Conservation (phyloP, 2,888 invertebrate species). For the Drosophila colorata region DNA sequence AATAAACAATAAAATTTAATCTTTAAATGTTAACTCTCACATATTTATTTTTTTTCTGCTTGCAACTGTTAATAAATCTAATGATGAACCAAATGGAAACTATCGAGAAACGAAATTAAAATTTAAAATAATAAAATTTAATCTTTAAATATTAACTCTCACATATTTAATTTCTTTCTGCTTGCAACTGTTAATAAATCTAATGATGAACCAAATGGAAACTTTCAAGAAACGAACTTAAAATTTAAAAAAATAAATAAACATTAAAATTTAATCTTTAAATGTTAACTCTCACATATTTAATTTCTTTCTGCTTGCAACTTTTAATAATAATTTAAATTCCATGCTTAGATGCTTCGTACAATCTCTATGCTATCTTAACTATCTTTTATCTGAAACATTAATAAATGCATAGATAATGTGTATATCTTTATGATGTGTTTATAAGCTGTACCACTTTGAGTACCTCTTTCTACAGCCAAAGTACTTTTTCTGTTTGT, state of each 20-base stretch:
- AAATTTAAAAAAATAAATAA: not conserved
- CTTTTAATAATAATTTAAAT: not conserved
- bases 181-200: not conserved
- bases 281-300: not conserved
- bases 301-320: too few species aligned
- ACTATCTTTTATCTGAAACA: too few species aligned
- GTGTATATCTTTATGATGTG: too few species aligned
- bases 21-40: not conserved
- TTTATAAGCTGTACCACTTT: too few species aligned
- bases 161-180: too few species aligned
- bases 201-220: not conserved
- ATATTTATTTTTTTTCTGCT: too few species aligned
- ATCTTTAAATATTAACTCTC: not conserved
- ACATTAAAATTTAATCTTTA: not conserved
- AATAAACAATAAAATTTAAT: not conserved
- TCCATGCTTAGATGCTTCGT: too few species aligned
- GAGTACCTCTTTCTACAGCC: not conserved
- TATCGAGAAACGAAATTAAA: not conserved
- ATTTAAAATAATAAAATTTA: not conserved
- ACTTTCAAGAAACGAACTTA: not conserved
- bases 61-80: not conserved
- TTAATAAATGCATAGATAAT: too few species aligned
- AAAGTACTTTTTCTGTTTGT: slow-evolving; percentile 17
- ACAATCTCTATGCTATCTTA: too few species aligned
- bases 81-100: not conserved